Evolutionary conservation across 1,140 invertebrate genomes (phyloP), one percentile per base, ranked within the genome.

Genomic region (Kradibia gibbosae): DNA sequence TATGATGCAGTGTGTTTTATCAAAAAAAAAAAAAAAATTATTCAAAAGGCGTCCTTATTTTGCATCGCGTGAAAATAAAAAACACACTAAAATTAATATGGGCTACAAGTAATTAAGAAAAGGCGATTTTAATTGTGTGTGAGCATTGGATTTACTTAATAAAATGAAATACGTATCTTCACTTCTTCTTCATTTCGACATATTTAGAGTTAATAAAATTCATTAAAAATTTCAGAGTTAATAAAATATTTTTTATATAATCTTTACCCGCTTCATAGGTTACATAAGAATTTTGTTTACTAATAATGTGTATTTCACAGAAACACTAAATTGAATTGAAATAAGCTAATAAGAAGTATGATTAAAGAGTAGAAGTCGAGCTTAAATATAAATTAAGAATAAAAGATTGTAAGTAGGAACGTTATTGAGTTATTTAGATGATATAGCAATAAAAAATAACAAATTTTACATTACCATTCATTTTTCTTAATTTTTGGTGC

Each of bases 321-420:
- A n/a, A n/a, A n/a, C n/a, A n/a, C 22, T 4, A 28, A 3, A 7
- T 28, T 15, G 3, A n/a, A 25, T 13, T 34, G 28, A 42, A 45
- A 45, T 60, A 31, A 20, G 17, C 31, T 78, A 11, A 36, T 60
- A 62, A 45, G 20, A 28, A 13, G 3, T 62, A 76, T 0, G 22
- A 76, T 76, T 0, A 13, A 20, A 67, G 34, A 67, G 34, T 25
- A 71, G 45, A 25, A 45, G 10, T 34, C 55, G 8, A 34, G 25
- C 36, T 55, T 71, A 71, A 42, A 28, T 13, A 53, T 57, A 36
- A 53, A 34, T 45, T 28, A 62, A 74, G 28, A 13, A 13, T 0
- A 73, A 42, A 39, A 65, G 48, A 45, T 8, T 45, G 20, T 34
- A 48, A 65, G 11, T 80, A 80, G 31, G 28, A 72, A 72, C 42